Base-by-base conservation (phyloP, 2,113 vertebrate species). In the Tupaia chinensis region DNA sequence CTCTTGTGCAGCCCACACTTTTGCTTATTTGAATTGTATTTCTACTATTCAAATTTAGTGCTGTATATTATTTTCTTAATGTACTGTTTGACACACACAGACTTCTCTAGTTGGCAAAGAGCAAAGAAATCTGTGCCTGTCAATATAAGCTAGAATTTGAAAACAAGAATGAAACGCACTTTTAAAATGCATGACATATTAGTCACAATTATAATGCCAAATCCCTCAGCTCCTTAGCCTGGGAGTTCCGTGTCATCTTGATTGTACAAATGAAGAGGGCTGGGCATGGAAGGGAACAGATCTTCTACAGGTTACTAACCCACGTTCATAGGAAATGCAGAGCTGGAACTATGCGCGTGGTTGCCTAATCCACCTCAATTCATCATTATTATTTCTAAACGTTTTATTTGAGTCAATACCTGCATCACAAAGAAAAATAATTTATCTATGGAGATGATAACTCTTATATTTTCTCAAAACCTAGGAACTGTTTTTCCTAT, bases 1-100 rank as follows among this genome's bases (percentile, higher is more conserved):
- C 87, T 66, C 19, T 78, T 80, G 17, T 86, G 11, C 5, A n/a
- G 12, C 5, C 2, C 13, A 69, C 83, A 97, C n/a, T 8, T 81
- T 44, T 80, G 9, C 3, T 72, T 72, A 44, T 54, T 8, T 69
- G 16, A 84, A 63, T 29, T 68, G 0, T 63, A 66, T 73, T 66
- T 78, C 27, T 16, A 68, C 15, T 14, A 19, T 70, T 88, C 72
- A 68, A 84, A 73, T 29, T 91, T 81, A 73, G 19, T 44, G 44
- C 44, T 44, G 44, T 82, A 6, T 73, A 25, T 69, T 82, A 68
- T 92, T 94, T 95, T 96, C 53, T 34, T 83, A 92, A 56, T 79
- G 22, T 86, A 44, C 44, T 68, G 16, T 92, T 93, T 84, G 29
- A 81, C 44, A 68, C 7, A 86, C 9, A 81, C n/a, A 95, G 15